These are phyloP conservation scores for Agrochola lota DNA, from an alignment of 2,888 invertebrate genomes.

Conservation along the genomic window DNA sequence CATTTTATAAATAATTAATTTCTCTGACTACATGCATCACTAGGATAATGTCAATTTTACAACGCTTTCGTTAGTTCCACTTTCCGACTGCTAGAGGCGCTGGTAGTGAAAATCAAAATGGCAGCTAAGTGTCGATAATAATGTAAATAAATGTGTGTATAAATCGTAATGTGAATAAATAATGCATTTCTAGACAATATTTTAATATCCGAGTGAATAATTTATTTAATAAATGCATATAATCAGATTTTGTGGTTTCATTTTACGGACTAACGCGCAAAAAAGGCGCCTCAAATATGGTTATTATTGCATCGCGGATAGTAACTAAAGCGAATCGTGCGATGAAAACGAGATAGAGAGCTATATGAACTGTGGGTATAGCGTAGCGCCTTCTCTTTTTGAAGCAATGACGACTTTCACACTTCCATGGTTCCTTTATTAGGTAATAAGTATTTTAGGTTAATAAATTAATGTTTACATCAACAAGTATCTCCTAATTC, in stretches of 20 bases:
- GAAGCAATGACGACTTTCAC: too few species aligned
- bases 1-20: too few species aligned
- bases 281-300: background rate
- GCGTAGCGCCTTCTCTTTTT: too few species aligned
- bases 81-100: slow-evolving; percentile 19
- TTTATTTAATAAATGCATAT: slow-evolving; percentile 61
- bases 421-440: too few species aligned
- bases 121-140: slow-evolving; percentile 18
- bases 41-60: background rate
- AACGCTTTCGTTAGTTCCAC: slow-evolving; percentile 3
- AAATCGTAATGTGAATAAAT: slow-evolving; percentile 33
- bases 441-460: too few species aligned
- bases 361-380: too few species aligned
- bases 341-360: too few species aligned
- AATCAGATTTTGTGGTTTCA: slow-evolving; percentile 31
- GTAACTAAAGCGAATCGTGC: background rate
- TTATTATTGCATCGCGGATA: background rate
- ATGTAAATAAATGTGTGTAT: slow-evolving; percentile 41
- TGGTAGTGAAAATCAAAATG: background rate
- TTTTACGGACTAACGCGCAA: background rate
- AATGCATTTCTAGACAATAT: slow-evolving; percentile 62
- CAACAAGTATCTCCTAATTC: too few species aligned
- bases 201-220: slow-evolving; percentile 58
- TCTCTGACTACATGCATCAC: background rate
- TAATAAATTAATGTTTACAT: too few species aligned